Conservation (phyloP, 1,140 invertebrate genomes). For the Ruditapes philippinarum region DNA sequence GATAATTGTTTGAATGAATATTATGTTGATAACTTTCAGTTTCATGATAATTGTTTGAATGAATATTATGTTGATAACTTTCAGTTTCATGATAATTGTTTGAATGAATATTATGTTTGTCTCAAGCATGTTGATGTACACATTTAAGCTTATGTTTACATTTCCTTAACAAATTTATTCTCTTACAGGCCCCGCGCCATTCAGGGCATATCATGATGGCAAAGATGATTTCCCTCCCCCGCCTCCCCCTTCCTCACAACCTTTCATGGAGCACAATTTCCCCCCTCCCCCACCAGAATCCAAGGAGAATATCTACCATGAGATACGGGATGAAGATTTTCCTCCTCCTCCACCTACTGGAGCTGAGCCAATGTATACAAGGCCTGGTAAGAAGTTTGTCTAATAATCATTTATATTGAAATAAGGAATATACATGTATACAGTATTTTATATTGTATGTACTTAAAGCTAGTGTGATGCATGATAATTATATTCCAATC, state of each 20-base stretch:
- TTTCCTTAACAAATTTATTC: no score
- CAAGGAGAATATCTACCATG: constrained; percentile 67
- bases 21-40: no score
- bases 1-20: no score
- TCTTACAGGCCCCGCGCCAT: constrained; percentile 29
- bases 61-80: no score
- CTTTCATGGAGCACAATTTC: constrained; percentile 68
- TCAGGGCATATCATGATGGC: constrained; percentile 40
- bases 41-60: no score
- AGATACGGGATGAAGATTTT: constrained; percentile 65
- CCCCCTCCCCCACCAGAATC: constrained; percentile 67
- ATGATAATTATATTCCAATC: no score
- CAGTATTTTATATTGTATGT: no score
- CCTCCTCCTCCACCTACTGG: constrained; percentile 75
- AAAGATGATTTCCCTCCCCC: constrained; percentile 77
- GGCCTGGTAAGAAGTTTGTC: background rate
- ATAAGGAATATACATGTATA: no score
- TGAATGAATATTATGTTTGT: background rate
- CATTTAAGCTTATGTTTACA: background rate
- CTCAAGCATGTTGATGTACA: background rate
- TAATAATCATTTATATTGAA: no score
- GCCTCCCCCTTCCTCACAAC: constrained; percentile 71
- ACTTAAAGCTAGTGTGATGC: no score
- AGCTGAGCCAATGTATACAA: constrained; percentile 16
- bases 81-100: no score